Evolutionary conservation across 2,888 invertebrate genomes (phyloP), one percentile per base, ranked within the genome.

Genomic region (Spodoptera littoralis): DNA sequence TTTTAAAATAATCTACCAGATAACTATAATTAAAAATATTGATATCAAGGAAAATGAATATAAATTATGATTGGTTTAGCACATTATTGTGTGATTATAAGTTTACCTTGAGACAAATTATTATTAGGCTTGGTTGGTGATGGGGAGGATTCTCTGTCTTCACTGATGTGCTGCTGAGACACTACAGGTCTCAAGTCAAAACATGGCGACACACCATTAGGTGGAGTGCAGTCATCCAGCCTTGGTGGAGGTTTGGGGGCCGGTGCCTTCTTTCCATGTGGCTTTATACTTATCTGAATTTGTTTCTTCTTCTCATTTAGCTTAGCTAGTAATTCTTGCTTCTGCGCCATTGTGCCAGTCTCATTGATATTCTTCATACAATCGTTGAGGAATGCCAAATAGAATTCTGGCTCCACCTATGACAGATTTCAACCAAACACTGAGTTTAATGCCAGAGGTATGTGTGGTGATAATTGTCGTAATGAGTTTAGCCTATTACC

Each of bases 381-480:
- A 69, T 96, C 96, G 73, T 96, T 96, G 43, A 98, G 85, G 84
- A 97, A 98, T 70, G 96, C 95, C 49, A 97, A 91, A 84, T 96
- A 95, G 84, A 96, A 97, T 80, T 96, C 96, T 13, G 97, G 96
- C 73, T 96, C 96, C 62, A 96, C 96, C 96, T 96, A 80, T 65
- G 55, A 59, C 9, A 59, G 51, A 59, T 24, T 18, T 42, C 52
- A 66, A 56, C 53, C 64, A 59, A 54, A 60, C 44, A 68, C 60
- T 61, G 57, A 57, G n/a, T 56, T 44, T 68, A 75, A 60, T 59
- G 59, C 68, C 62, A 52, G 60, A 59, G 65, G 60, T 68, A 60
- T 46, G 27, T 42, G 60, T 36, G 51, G 42, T 64, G 53, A 51
- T 81, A 81, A 77, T 79, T 79, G 70, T 47, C 51, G 36, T 69